Evolutionary conservation across 2,888 invertebrate species (phyloP), one percentile per base, ranked within the genome.

Genomic region (Zhuqinia jingwanae): DNA sequence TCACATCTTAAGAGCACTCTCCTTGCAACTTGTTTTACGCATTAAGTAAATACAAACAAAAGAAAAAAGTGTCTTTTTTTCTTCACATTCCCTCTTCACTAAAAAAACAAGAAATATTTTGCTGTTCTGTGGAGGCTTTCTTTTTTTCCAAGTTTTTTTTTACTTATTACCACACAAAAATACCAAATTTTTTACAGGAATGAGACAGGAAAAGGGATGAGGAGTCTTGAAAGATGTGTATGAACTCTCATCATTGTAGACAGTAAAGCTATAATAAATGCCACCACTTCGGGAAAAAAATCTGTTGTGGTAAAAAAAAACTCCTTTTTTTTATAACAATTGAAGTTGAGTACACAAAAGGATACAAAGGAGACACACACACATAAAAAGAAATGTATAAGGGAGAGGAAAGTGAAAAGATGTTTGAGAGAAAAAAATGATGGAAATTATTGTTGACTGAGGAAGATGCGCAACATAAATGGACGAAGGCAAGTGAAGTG

Each of bases 21-120:
- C 36, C 36, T 8, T 36, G 42, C 68, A 80, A 70, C 56, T 68
- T 53, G 80, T 68, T 58, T 75, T 73, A 73, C 81, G 81, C 81
- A 81, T 70, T 81, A 73, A 81, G 73, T 58, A 81, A 81, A 81
- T 81, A 81, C 81, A 81, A 81, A 81, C 81, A 80, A 80, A 80
- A 25, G 80, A 60, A 50, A 65, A 36, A 79, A 79, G 79, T 80
- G 80, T 73, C 73, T 81, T 81, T 60, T 45, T 78, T 47, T 47
- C 56, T 47, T 68, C 30, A 17, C 63, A 63, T 79, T 81, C 70
- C 47, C 56, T 22, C 11, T n/a, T 13, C 60, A 45, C 53, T 36
- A 70, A 45, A 70, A 47, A 45, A 70, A 47, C 25, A 78, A 60
- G 78, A 78, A 78, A 60, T 63, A 63, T 63, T 78, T 63, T 78